These are phyloP conservation scores for Uromys caudimaculatus DNA, from an alignment of 2,797 vertebrate species.

Conservation along the genomic window DNA sequence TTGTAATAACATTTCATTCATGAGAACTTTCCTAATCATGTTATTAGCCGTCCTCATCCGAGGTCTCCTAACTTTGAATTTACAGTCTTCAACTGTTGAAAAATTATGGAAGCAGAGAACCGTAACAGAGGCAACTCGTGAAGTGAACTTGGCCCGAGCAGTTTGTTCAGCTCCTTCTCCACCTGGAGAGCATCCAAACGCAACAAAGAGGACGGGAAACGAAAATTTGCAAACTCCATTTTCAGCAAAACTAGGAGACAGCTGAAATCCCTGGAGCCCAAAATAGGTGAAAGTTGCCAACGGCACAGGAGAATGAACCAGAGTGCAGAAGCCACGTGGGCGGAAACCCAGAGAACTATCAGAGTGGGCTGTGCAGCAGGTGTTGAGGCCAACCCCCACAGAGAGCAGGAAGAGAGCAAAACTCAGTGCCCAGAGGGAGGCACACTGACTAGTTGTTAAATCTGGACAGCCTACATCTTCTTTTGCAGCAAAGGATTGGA, in stretches of 20 bases:
- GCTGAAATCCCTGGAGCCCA: slow-evolving; percentile 71
- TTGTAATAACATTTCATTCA: slow-evolving; percentile 70
- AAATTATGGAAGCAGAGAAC: slow-evolving; percentile 67
- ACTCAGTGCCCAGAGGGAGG: neutral
- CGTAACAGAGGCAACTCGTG: slow-evolving; percentile 61
- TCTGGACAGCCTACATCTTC: neutral
- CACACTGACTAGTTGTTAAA: neutral
- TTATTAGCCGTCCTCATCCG: slow-evolving; percentile 71
- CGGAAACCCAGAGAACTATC: slow-evolving; percentile 53
- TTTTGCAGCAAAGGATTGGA: neutral
- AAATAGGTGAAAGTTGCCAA: slow-evolving; percentile 69
- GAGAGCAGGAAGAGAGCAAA: neutral
- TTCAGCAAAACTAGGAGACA: slow-evolving; percentile 73
- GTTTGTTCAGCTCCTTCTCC: slow-evolving; percentile 57
- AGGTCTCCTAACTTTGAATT: slow-evolving; percentile 70
- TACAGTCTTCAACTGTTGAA: slow-evolving; percentile 56
- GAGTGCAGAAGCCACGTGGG: slow-evolving; percentile 3
- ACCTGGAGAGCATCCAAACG: slow-evolving; percentile 76
- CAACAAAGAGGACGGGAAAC: slow-evolving; percentile 72
- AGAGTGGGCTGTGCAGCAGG: slow-evolving; percentile 2
- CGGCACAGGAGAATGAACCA: neutral
- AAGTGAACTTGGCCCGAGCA: slow-evolving; percentile 59
- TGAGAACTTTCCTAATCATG: slow-evolving; percentile 68
- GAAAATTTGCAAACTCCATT: slow-evolving; percentile 76
- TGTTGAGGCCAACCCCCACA: neutral